Evolutionary conservation across 2,888 invertebrate genomes (phyloP).

Genomic region (Lasioglossum figueresi): DNA sequence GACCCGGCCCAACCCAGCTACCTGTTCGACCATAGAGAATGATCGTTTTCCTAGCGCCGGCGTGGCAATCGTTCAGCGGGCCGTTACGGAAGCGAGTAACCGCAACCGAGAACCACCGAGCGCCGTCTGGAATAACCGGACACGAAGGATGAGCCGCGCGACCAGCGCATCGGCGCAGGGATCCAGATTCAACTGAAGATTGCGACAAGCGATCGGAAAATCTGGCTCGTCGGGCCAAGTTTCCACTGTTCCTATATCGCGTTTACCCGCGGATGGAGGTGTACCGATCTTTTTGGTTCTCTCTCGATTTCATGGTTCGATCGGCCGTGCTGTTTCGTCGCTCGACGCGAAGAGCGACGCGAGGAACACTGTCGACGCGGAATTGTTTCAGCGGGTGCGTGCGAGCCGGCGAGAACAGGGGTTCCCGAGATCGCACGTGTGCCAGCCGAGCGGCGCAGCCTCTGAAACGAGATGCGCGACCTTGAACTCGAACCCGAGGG

Average conservation of each 20-base stretch:
- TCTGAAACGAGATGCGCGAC: constrained; percentile 74
- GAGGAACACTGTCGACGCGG: background rate
- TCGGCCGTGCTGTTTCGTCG: background rate
- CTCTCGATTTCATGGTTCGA: background rate
- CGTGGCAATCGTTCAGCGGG: constrained; percentile 59
- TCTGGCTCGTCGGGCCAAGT: background rate
- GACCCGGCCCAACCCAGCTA: constrained; percentile 71
- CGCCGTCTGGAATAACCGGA: constrained; percentile 17
- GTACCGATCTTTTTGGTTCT: background rate
- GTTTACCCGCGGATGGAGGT: background rate
- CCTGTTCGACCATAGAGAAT: constrained; percentile 74
- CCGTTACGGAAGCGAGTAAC: constrained; percentile 63
- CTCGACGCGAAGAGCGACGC: background rate
- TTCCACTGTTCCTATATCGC: background rate
- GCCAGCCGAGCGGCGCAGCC: constrained; percentile 53
- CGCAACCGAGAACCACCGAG: constrained; percentile 39
- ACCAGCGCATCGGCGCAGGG: background rate
- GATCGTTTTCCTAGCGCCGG: constrained; percentile 72
- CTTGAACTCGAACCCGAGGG: constrained; percentile 79
- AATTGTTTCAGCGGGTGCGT: background rate
- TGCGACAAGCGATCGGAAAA: background rate
- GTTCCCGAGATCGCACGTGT: constrained; percentile 37
- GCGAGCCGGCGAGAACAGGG: constrained; percentile 20
- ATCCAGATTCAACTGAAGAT: constrained; percentile 20
- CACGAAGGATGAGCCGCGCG: constrained; percentile 4